phyloP scores from a whole-genome alignment of 2,888 invertebrate species.

The Xestobium rufovillosum region DNA sequence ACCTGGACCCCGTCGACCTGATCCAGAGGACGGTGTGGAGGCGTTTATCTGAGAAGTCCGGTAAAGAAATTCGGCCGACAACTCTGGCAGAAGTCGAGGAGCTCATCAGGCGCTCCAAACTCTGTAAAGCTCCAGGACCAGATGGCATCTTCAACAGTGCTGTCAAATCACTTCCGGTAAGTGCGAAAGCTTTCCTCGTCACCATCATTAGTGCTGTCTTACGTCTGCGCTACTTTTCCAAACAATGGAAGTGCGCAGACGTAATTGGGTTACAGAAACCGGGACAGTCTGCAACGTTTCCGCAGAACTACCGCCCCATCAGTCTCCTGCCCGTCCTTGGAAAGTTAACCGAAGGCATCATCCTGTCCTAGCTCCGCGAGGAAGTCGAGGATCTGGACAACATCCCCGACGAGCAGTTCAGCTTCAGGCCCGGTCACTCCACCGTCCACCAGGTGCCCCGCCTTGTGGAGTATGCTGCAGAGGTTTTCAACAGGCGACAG shows the following conservation, averaged over 20 bases:
- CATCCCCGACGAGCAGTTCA: too few relatives aligned
- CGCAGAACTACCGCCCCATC: slow-evolving; percentile 26
- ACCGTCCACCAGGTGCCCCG: too few relatives aligned
- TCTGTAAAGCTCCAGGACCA: slow-evolving; percentile 12
- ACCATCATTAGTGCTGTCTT: slow-evolving; percentile 12
- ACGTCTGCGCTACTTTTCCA: slow-evolving; percentile 10
- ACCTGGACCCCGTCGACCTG: slow-evolving; percentile 5
- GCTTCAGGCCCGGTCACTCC: too few relatives aligned
- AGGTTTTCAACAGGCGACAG: too few relatives aligned
- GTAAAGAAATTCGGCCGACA: background rate
- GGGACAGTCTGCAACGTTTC: slow-evolving; percentile 8
- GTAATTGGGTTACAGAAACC: slow-evolving; percentile 13
- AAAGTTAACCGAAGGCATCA: slow-evolving; percentile 23
- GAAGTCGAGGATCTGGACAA: too few relatives aligned
- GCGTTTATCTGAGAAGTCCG: background rate
- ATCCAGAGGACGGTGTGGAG: slow-evolving; percentile 3
- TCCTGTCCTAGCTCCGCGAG: too few relatives aligned
- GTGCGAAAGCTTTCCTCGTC: slow-evolving; percentile 1
- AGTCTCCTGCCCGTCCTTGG: slow-evolving; percentile 23
- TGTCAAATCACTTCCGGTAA: slow-evolving; percentile 3
- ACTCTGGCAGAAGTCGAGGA: background rate
- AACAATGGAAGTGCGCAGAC: slow-evolving; percentile 13
- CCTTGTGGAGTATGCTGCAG: too few relatives aligned
- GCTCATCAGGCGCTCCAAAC: background rate
- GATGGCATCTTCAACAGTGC: slow-evolving; percentile 7